Conservation (phyloP, 2,113 vertebrate genomes). For the Acanthisitta chloris region DNA sequence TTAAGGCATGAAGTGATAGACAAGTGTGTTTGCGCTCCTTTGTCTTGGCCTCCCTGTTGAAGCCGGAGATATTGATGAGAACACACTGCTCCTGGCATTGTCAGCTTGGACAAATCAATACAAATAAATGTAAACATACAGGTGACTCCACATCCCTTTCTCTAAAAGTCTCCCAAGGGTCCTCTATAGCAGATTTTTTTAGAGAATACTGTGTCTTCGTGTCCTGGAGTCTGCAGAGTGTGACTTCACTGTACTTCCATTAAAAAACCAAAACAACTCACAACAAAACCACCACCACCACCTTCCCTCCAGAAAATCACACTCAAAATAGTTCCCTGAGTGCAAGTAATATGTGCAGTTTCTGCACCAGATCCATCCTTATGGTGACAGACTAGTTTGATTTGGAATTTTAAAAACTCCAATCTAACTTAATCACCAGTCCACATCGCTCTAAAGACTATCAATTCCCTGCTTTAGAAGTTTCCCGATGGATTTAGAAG, state of each 20-base stretch:
- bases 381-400: background rate
- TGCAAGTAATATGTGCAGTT: background rate
- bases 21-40: background rate
- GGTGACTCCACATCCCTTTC: background rate
- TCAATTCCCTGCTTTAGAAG: background rate
- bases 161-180: background rate
- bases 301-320: background rate
- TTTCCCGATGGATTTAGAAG: background rate
- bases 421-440: background rate
- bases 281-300: background rate
- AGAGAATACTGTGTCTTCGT: background rate
- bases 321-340: background rate
- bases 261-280: background rate
- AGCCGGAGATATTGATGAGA: background rate
- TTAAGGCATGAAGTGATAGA: background rate
- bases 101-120: background rate
- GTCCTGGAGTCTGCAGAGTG: background rate
- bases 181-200: background rate
- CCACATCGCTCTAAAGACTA: background rate
- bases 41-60: background rate
- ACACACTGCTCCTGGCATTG: background rate
- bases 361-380: background rate
- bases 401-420: background rate
- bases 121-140: background rate
- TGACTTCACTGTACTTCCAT: background rate